Percentiles rank a stretch among this genome's conserved stretches.
phyloP scores from a whole-genome alignment of 2,113 vertebrate genomes.

The Oryzias celebensis region DNA sequence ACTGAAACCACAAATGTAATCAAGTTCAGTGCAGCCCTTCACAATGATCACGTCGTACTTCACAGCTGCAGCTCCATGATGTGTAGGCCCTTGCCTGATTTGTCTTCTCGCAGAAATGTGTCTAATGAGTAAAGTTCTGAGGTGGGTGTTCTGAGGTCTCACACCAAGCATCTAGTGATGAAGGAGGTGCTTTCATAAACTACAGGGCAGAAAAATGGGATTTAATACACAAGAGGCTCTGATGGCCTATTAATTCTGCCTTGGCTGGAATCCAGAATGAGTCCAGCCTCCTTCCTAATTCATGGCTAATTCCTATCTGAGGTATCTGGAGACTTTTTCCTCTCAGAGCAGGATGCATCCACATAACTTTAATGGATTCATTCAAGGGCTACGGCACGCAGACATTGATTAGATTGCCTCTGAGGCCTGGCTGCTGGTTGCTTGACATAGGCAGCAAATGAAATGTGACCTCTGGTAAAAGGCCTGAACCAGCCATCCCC shows the following conservation, averaged over 20 bases:
- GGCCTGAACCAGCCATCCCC: constrained; percentile 81
- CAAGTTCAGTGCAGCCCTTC: constrained; percentile 38
- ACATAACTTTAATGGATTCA: constrained; percentile 90
- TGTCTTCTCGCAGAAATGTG: constrained; percentile 72
- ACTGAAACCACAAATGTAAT: constrained; percentile 63
- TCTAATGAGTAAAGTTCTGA: constrained; percentile 77
- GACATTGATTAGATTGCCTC: constrained; percentile 90
- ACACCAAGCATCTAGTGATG: constrained; percentile 73
- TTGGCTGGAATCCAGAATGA: constrained; percentile 89
- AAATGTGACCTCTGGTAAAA: constrained; percentile 91
- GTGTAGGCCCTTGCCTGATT: constrained; percentile 45
- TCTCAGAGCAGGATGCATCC: constrained; percentile 84
- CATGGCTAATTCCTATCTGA: constrained; percentile 93
- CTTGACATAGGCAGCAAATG: constrained; percentile 91
- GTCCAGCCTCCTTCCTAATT: constrained; percentile 88
- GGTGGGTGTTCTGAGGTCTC: constrained; percentile 69
- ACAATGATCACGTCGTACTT: constrained; percentile 49
- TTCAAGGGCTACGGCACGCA: constrained; percentile 80
- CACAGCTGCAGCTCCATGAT: constrained; percentile 37
- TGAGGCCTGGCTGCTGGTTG: constrained; percentile 75
- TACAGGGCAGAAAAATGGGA: constrained; percentile 87
- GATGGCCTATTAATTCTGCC: constrained; percentile 93
- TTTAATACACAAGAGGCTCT: constrained; percentile 91
- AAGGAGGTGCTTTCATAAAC: constrained; percentile 85
- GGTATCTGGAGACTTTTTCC: constrained; percentile 86